Evolutionary conservation across 2,113 vertebrate genomes (phyloP).

Genomic region (Cryptoleucopteryx plumbea): DNA sequence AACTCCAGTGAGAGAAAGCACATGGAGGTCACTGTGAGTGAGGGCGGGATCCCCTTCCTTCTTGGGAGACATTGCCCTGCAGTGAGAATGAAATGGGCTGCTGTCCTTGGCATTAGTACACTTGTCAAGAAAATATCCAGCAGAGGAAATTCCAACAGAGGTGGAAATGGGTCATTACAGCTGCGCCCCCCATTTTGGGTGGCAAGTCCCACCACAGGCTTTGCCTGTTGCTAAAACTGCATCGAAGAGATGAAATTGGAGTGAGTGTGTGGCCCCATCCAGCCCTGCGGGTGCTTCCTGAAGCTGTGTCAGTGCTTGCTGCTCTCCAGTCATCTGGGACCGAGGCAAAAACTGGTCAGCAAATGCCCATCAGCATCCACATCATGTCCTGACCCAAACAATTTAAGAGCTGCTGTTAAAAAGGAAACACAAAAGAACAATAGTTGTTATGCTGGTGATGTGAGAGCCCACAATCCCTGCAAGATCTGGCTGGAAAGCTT

Average conservation of each 20-base stretch:
- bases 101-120: not conserved
- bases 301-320: not conserved
- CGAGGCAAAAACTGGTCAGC: not conserved
- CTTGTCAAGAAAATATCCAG: not conserved
- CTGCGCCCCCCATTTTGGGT: not conserved
- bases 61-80: not conserved
- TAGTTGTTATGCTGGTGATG: not conserved
- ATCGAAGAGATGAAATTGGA: not conserved
- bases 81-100: not conserved
- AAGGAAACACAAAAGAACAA: not conserved
- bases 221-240: not conserved
- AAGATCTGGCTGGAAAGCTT: not conserved
- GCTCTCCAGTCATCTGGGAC: not conserved
- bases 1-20: not conserved
- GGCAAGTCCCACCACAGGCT: not conserved
- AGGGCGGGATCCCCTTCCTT: not conserved
- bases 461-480: not conserved
- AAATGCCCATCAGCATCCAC: not conserved
- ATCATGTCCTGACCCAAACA: accelerated
- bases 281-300: accelerated
- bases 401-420: not conserved
- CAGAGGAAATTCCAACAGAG: not conserved
- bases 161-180: not conserved
- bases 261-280: not conserved
- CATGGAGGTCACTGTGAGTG: accelerated